Percentiles rank a stretch among this genome's conserved stretches.
phyloP scores from a whole-genome alignment of 2,888 invertebrate species.

The Pseudoips prasinana region DNA sequence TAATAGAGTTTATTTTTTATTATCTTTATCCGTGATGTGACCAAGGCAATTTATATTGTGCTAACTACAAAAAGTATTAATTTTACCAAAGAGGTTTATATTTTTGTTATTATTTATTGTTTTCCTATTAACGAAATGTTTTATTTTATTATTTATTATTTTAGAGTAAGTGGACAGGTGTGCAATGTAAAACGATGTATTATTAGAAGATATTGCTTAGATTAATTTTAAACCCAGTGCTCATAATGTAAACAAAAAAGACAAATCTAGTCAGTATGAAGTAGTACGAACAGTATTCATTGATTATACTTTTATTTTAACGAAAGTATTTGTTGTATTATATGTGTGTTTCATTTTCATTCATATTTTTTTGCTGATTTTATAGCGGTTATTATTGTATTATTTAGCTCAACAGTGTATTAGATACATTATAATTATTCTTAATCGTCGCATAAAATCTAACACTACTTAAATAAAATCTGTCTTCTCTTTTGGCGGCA shows the following conservation, averaged over 20 bases:
- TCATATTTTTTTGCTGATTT: not conserved
- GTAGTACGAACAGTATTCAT: constrained; percentile 41
- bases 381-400: constrained; percentile 17
- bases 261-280: constrained; percentile 54
- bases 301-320: constrained; percentile 21
- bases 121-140: constrained; percentile 24
- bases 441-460: no score
- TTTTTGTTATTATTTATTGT: constrained; percentile 33
- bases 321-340: constrained; percentile 13
- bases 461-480: no score
- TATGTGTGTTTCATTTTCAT: constrained; percentile 10
- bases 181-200: constrained; percentile 27
- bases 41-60: no score
- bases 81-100: constrained; percentile 39
- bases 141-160: constrained; percentile 32
- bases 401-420: constrained; percentile 8
- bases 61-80: constrained; percentile 33
- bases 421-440: no score
- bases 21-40: no score
- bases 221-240: constrained; percentile 25
- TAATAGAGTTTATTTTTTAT: no score
- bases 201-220: constrained; percentile 15
- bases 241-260: constrained; percentile 41
- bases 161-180: constrained; percentile 29
- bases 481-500: no score